Evolutionary conservation across 1,140 invertebrate species (phyloP), one percentile per base, ranked within the genome.

Genomic region (Magallana ariakensis): DNA sequence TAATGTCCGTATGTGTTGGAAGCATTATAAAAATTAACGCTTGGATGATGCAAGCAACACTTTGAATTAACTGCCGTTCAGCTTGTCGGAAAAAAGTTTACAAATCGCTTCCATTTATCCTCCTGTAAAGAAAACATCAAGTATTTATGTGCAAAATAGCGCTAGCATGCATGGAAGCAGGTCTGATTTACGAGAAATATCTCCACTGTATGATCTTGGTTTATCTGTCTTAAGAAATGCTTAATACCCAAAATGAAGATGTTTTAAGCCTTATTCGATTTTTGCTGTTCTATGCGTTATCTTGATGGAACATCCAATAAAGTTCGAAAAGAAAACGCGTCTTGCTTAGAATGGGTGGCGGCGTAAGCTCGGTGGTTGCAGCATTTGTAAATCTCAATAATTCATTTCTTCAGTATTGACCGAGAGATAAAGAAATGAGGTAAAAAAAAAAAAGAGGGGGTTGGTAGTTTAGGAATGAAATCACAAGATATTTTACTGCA

Each of bases 181-280:
- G 33, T 13, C 33, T 75, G 66, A 75, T 75, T 75, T 26, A 75
- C 15, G 66, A 75, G 66, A 26, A 75, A 75, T 75, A 75, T 75
- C 11, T 75, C 9, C 4, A 11, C 66, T 75, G 11, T 11, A 33
- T 75, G 66, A 75, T 26, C 66, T 75, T 75, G 22, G 66, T 75
- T 75, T 26, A 75, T 75, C 7, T 75, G 33, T 75, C 66, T 75
- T 75, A 22, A 26, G 66, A 26, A 75, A 4, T 75, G 22, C 19
- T 75, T 75, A 75, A 26, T 26, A 75, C 66, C 66, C 22, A 75
- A 60, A 75, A 75, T 11, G 26, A 75, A 75, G 66, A 75, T 0
- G 33, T 75, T 26, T 75, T 13, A 75, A 75, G 66, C 66, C 15
- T 33, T 26, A 26, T 75, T 33, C 66, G 22, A 70, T 70, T 70